Percentiles rank a stretch among this genome's conserved stretches.
Evolutionary conservation across 2,797 vertebrate genomes (phyloP).

Genomic region (Semotilus atromaculatus): DNA sequence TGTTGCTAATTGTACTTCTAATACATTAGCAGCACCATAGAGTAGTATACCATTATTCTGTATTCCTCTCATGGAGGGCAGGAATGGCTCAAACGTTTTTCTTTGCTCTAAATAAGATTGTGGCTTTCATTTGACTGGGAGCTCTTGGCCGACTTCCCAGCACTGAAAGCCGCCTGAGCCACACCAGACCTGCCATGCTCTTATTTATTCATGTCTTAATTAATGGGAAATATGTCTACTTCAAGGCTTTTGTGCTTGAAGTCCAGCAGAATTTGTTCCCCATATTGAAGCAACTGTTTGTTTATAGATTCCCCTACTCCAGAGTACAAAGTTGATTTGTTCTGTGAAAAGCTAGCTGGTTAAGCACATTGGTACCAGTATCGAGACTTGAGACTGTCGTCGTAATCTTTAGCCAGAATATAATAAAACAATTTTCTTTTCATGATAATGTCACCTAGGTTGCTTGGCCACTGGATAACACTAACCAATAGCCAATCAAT

Average conservation of each 20-base stretch:
- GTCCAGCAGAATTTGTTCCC: slow-evolving; percentile 11
- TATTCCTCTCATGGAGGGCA: slow-evolving; percentile 16
- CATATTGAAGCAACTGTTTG: neutral
- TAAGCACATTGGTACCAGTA: neutral
- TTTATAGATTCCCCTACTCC: neutral
- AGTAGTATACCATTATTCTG: slow-evolving; percentile 25
- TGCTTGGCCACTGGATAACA: neutral
- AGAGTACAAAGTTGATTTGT: neutral
- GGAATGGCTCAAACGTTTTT: slow-evolving; percentile 12
- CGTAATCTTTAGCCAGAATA: neutral
- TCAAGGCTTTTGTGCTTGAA: slow-evolving; percentile 22
- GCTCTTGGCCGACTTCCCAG: slow-evolving; percentile 50
- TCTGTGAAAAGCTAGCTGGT: neutral
- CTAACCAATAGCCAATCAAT: neutral
- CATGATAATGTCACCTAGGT: neutral
- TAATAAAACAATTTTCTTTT: neutral
- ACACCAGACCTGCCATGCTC: neutral
- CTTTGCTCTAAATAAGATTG: slow-evolving; percentile 43
- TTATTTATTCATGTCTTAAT: slow-evolving; percentile 56
- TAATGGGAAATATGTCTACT: slow-evolving; percentile 34
- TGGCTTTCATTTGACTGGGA: slow-evolving; percentile 34
- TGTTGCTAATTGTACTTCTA: slow-evolving; percentile 4
- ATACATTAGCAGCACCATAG: neutral
- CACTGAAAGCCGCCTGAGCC: slow-evolving; percentile 43
- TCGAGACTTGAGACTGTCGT: neutral